Evolutionary conservation across 30 jellyfish, hydroid and myxozoan species (phyloP), one percentile per base, ranked within the genome.

Genomic region (Sanderia malayensis): DNA sequence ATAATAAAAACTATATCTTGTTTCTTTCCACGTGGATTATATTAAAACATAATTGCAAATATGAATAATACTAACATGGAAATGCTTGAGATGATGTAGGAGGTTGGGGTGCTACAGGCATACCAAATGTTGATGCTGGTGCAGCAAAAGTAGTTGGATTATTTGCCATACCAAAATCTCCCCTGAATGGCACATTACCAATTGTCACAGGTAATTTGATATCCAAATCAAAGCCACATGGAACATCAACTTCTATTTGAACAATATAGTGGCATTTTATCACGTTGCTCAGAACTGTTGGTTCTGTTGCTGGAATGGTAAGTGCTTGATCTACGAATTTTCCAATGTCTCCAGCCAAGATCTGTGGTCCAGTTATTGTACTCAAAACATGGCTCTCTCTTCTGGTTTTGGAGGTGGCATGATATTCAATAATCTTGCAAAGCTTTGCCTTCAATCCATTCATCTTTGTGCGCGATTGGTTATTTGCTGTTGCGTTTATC

Each of bases 151-250:
- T n/a, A n/a, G n/a, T n/a, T n/a, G n/a, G 52, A 37, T 37, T 13
- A 37, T 6, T 4, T 37, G 52, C 52, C 6, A 37, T 4, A 37
- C 52, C 52, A 37, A 37, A 4, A 37, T 13, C 13, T 37, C 52
- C 13, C 13, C 52, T 37, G n/a, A n/a, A n/a, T 37, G 86, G 86
- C 29, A 74, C 81, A 4, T 82, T 74, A 15, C 86, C 86, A 7
- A 74, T 27, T 31, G 32, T 27, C 33, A 74, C 19, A 4, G 86
- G 86, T 7, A 74, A 15, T 25, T 74, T 74, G 15, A 74, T 29
- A 26, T 30, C 34, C 23, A 61, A 60, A 59, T 74, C 86, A 26
- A 57, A 21, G 4, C 86, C 81, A 79, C 86, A 74, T 33, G 86
- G 81, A 26, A 52, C 86, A 30, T 74, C 86, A 4, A 74, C 81